These are phyloP conservation scores for Cheilosia soror DNA, from an alignment of 2,888 invertebrate genomes.

Conservation along the genomic window DNA sequence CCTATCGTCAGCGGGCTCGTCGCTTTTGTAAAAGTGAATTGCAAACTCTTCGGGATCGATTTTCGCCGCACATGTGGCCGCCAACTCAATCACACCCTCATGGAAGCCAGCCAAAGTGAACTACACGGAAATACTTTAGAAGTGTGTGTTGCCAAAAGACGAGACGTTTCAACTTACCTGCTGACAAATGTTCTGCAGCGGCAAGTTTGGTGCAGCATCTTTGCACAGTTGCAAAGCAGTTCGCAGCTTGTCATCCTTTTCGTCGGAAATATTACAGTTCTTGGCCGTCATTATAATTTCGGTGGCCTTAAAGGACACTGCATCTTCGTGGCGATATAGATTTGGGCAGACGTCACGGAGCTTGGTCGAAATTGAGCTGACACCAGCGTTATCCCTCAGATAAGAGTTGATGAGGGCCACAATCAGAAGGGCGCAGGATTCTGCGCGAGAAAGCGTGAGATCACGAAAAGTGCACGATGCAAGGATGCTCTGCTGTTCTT, in stretches of 20 bases:
- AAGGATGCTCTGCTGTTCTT: constrained; percentile 87
- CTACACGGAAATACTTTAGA: constrained; percentile 68
- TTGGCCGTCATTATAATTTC: constrained; percentile 94
- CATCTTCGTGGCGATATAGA: constrained; percentile 97
- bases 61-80: constrained; percentile 92
- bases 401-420: constrained; percentile 95
- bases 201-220: constrained; percentile 94
- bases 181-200: constrained; percentile 92
- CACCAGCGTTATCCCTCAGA: constrained; percentile 96
- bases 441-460: constrained; percentile 84
- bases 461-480: constrained; percentile 86
- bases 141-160: too few species aligned
- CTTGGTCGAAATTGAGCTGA: constrained; percentile 94
- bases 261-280: constrained; percentile 88
- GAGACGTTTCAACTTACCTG: constrained; percentile 83
- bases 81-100: constrained; percentile 94
- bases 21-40: constrained; percentile 93
- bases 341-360: constrained; percentile 96
- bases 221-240: constrained; percentile 94
- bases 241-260: constrained; percentile 90
- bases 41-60: constrained; percentile 96
- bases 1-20: constrained; percentile 92
- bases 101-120: constrained; percentile 92
- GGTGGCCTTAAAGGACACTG: constrained; percentile 97
- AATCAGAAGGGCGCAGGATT: constrained; percentile 90